phyloP scores from a whole-genome alignment of 1,140 invertebrate genomes.

The Tetragnatha versicolor region DNA sequence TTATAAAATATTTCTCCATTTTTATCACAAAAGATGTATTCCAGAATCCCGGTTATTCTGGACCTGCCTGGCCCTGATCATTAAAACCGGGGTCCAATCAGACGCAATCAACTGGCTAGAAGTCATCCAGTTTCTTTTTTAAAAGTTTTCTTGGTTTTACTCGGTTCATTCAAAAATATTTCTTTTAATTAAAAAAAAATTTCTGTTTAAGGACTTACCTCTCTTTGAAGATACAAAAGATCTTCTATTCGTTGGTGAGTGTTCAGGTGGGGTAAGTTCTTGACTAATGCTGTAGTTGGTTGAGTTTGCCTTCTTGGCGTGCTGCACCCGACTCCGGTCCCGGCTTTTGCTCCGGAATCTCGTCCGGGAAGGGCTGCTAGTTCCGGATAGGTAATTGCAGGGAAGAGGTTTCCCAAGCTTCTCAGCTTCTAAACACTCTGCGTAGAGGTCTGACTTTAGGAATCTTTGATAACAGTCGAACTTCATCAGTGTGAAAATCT shows the following conservation, averaged over 20 bases:
- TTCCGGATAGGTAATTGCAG: constrained; percentile 53
- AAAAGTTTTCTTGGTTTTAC: too few species aligned
- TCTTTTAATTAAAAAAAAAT: too few species aligned
- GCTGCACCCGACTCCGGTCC: constrained; percentile 11
- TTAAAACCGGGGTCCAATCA: too few species aligned
- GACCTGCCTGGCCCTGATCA: too few species aligned
- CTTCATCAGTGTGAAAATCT: constrained; percentile 97
- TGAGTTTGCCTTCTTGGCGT: constrained; percentile 29
- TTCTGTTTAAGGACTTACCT: too few species aligned
- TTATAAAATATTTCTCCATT: too few species aligned
- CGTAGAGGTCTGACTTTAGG: constrained; percentile 88
- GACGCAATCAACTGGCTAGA: too few species aligned
- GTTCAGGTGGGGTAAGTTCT: not conserved
- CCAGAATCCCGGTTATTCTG: too few species aligned
- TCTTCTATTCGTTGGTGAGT: constrained; percentile 10
- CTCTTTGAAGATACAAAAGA: constrained; percentile 23
- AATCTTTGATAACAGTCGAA: constrained; percentile 96
- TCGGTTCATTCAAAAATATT: too few species aligned
- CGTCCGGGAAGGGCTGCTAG: constrained; percentile 15
- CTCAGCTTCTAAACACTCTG: constrained; percentile 74
- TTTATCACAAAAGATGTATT: too few species aligned
- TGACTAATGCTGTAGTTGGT: constrained; percentile 11
- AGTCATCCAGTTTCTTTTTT: too few species aligned
- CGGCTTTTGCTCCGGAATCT: constrained; percentile 43
- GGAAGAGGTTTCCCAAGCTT: constrained; percentile 65